Evolutionary conservation across 2,797 vertebrate species (phyloP).

Genomic region (Vultur gryphus): DNA sequence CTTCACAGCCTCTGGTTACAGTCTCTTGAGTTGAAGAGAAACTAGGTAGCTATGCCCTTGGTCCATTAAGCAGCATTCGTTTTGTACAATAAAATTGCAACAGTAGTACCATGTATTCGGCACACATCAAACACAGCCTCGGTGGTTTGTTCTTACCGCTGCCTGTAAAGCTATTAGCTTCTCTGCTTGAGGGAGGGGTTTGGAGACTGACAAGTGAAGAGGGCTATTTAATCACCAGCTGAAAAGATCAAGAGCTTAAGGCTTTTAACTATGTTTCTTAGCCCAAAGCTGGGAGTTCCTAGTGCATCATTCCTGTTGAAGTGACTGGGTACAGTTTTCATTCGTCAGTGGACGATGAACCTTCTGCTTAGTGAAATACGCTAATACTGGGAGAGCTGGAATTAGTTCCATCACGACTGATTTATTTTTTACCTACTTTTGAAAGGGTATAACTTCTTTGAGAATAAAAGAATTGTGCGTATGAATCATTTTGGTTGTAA

Average conservation of each 20-base stretch:
- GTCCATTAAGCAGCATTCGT: not conserved
- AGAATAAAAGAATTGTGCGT: not conserved
- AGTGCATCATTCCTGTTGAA: not conserved
- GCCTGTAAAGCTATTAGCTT: not conserved
- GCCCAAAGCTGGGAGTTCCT: not conserved
- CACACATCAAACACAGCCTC: not conserved
- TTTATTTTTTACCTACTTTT: not conserved
- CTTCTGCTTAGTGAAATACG: not conserved
- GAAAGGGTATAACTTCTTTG: not conserved
- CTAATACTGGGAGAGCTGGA: not conserved
- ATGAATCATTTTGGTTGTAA: not conserved
- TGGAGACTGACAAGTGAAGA: not conserved
- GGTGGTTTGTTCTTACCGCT: not conserved
- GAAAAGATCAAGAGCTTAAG: not conserved
- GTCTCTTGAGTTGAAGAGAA: not conserved
- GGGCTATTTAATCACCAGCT: not conserved
- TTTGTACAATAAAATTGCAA: not conserved
- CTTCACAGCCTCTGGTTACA: slow-evolving; percentile 27
- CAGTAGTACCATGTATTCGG: not conserved
- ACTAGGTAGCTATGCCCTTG: not conserved
- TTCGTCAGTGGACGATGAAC: not conserved
- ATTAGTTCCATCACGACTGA: not conserved
- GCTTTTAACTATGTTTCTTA: not conserved
- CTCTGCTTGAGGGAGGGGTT: not conserved
- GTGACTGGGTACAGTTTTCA: not conserved